Conservation (phyloP, 2,797 vertebrate species). For the Amblyraja radiata region DNA sequence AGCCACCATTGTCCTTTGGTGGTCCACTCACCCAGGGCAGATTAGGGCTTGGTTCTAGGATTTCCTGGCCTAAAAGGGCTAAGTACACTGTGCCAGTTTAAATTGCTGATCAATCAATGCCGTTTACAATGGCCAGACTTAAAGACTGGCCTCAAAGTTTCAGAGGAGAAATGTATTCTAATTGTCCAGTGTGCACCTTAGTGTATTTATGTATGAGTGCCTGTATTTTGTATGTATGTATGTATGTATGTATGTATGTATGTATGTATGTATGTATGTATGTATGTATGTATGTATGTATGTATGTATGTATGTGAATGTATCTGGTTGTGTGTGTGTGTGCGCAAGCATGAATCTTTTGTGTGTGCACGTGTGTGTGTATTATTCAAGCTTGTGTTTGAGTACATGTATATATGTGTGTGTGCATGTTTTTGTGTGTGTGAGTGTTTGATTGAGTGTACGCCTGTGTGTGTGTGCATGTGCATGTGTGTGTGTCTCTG, state of each 20-base stretch:
- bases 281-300: background rate
- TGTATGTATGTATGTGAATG: no score
- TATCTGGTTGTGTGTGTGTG: background rate
- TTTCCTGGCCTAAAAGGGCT: background rate
- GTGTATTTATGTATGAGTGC: no score
- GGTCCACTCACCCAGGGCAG: background rate
- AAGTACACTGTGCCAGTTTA: background rate
- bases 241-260: background rate
- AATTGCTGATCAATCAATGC: background rate
- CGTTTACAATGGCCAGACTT: background rate
- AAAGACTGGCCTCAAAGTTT: background rate
- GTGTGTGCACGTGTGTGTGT: background rate
- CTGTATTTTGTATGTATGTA: no score
- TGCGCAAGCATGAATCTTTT: no score
- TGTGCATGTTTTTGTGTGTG: background rate
- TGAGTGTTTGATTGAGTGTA: no score
- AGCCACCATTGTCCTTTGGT: background rate
- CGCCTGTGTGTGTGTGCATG: background rate
- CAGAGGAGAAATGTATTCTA: background rate
- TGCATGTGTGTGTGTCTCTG: no score
- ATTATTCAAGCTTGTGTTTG: no score
- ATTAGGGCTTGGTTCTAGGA: background rate
- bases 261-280: background rate
- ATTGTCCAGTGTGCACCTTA: no score
- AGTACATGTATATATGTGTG: background rate